Evolutionary conservation across 2,797 vertebrate species (phyloP), one percentile per base, ranked within the genome.

Genomic region (Neoniphon sammara): DNA sequence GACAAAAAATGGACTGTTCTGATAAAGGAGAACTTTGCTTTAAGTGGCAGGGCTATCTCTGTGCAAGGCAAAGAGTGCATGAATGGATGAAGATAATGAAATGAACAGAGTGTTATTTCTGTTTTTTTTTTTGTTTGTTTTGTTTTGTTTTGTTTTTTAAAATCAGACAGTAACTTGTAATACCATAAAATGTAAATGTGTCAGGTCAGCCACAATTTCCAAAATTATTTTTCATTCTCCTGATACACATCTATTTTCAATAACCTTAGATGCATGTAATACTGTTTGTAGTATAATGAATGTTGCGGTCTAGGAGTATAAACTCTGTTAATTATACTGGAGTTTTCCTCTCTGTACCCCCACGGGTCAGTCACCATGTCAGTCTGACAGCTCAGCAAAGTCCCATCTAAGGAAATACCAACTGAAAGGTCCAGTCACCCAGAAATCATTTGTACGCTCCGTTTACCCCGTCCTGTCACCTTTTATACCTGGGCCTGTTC

Each of bases 341-440:
- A 4, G 9, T 61, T 56, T 65, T 61, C 12, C 44, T 46, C 59
- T 66, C 50, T 46, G 54, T 68, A 52, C 52, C 52, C 66, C 42
- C 61, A 10, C 39, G 65, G 56, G 56, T 53, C 59, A 5, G 70
- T 66, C 65, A 56, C 36, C 47, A n/a, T 72, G 63, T 65, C 63
- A 59, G 44, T 52, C 54, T 72, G 39, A 78, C 77, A 73, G 66
- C 36, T 46, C 62, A 47, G 50, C 17, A n/a, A 80, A 31, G 54
- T 59, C 23, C 0, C 36, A 73, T 10, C 7, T 21, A 7, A 71
- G 42, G 14, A 71, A 82, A 82, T 70, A 66, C 69, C 36, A 83
- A 47, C 36, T 50, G 73, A 85, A 77, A 71, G 75, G 65, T 65
- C 53, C 81, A 83, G 76, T 87, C 83, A 83, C 31, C 74, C 87